These are phyloP conservation scores for Nyctalus aviator DNA, from an alignment of 2,797 vertebrate genomes.

Conservation along the genomic window DNA sequence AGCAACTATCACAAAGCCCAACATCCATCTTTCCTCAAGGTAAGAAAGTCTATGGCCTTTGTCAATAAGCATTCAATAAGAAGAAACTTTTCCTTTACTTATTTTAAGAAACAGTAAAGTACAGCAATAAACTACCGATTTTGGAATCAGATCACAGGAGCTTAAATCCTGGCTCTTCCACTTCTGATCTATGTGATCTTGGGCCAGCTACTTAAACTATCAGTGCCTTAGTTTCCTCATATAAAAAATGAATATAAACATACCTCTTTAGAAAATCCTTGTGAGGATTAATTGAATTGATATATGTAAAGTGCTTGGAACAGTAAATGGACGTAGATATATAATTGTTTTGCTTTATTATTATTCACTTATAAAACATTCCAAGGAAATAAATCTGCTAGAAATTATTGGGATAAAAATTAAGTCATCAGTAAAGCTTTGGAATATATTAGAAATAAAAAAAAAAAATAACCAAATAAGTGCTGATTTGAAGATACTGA, in stretches of 20 bases:
- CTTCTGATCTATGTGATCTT: background rate
- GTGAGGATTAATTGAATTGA: background rate
- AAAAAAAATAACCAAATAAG: slow-evolving; percentile 12
- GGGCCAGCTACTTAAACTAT: background rate
- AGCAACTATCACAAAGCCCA: background rate
- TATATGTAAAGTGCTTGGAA: background rate
- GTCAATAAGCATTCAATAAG: background rate
- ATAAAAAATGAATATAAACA: background rate
- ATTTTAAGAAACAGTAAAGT: background rate
- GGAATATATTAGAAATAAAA: slow-evolving; percentile 18
- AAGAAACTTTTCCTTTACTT: background rate
- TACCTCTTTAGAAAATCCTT: background rate
- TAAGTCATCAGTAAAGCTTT: background rate
- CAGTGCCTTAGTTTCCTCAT: background rate
- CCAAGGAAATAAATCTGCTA: background rate
- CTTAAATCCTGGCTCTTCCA: background rate
- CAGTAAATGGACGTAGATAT: background rate
- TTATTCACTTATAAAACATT: slow-evolving; percentile 3
- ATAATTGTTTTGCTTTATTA: background rate
- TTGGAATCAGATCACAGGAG: background rate
- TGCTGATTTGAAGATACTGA: background rate
- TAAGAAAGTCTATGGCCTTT: background rate
- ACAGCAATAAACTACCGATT: background rate
- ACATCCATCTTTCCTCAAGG: background rate
- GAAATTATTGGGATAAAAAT: slow-evolving; percentile 43